Evolutionary conservation across 2,797 vertebrate genomes (phyloP), one percentile per base, ranked within the genome.

Genomic region (Schizopygopsis pylzovi): DNA sequence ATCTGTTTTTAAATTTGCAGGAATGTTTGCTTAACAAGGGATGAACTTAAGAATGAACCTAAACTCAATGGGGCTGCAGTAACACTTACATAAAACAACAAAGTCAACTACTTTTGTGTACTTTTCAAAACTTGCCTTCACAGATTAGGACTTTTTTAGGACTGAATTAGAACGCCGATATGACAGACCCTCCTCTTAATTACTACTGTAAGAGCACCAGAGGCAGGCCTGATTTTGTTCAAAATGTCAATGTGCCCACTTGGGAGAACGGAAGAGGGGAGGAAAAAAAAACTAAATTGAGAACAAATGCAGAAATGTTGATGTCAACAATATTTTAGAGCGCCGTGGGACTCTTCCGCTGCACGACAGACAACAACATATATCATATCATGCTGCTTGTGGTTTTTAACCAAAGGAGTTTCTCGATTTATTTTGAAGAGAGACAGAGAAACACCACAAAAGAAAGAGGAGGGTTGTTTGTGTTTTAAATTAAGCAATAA

Each of bases 241-340:
- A 88, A 93, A 93, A 94, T 94, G 91, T 89, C 92, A 93, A 89
- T 83, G 20, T 59, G 77, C 41, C 89, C 93, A 85, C 90, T 68
- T 79, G 91, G 93, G 91, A 93, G 54, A 82, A 68, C n/a, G 22
- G 39, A 73, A 75, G 43, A 63, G 39, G 33, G 56, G 47, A 86
- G 73, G 79, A 41, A 81, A 83, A 83, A 84, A 80, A 79, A 81
- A 91, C 87, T 84, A 87, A 89, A 78, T 52, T 59, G 77, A 85
- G 87, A 92, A 90, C 89, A 89, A 92, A 91, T 85, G 89, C 79
- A 89, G 90, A 91, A 91, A 90, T 90, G 91, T 91, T 73, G 87
- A 92, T 87, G 91, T 91, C 84, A 89, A 92, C 90, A 91, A 78
- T 92, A 90, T 91, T 92, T 88, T 87, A 91, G 90, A 83, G 88